Conservation (phyloP, 2,113 vertebrate species). For the Sapajus apella region DNA sequence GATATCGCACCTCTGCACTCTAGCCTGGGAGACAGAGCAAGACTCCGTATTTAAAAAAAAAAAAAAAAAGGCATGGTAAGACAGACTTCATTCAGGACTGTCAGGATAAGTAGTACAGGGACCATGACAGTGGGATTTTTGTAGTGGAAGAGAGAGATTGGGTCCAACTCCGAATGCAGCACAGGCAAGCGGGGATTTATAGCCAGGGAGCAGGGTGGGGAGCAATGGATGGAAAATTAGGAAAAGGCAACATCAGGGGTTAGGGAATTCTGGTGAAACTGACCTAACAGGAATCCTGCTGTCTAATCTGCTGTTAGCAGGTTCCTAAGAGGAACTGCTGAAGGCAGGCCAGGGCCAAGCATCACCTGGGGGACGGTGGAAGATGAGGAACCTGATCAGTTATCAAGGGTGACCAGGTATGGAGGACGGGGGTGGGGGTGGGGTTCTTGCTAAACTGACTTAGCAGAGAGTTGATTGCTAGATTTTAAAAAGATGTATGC, state of each 20-base stretch:
- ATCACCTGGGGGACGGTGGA: background rate
- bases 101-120: background rate
- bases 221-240: background rate
- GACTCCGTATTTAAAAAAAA: too few relatives aligned
- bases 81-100: background rate
- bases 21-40: too few relatives aligned
- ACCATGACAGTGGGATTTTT: background rate
- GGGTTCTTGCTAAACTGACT: background rate
- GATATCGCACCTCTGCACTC: too few relatives aligned
- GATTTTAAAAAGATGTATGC: background rate
- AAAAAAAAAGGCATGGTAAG: background rate
- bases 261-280: background rate
- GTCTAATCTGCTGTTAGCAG: too few relatives aligned
- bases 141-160: background rate
- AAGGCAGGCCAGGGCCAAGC: background rate
- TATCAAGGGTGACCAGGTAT: background rate
- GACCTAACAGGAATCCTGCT: background rate
- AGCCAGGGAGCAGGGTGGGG: background rate
- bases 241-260: background rate
- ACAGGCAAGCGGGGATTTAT: background rate
- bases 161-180: background rate
- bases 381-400: background rate
- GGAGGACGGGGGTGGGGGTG: too few relatives aligned
- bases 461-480: background rate
- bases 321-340: background rate